These are phyloP conservation scores for Tetrao urogallus DNA, from an alignment of 2,113 vertebrate genomes.

Conservation along the genomic window DNA sequence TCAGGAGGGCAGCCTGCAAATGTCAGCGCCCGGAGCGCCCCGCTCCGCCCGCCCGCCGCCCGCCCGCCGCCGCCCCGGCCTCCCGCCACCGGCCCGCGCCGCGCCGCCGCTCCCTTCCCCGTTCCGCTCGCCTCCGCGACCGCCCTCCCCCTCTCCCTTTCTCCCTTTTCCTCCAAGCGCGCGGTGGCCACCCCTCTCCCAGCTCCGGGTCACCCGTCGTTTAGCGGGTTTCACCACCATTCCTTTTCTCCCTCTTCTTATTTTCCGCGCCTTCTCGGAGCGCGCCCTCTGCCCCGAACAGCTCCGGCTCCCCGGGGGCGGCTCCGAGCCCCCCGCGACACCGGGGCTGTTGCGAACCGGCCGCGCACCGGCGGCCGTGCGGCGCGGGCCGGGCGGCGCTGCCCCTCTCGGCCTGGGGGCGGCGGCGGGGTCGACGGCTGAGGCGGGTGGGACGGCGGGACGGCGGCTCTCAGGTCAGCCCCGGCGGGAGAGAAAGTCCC, in stretches of 20 bases:
- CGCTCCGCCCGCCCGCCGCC: constrained; percentile 65
- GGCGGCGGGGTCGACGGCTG: background rate
- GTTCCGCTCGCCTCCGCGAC: constrained; percentile 5
- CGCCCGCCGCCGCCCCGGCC: constrained; percentile 47
- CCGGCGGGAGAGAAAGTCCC: background rate
- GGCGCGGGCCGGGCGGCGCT: background rate
- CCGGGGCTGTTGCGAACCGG: background rate
- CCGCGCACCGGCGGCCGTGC: background rate
- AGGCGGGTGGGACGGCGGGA: background rate
- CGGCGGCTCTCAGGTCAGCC: background rate
- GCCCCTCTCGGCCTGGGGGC: background rate
- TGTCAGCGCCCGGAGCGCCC: constrained; percentile 78
- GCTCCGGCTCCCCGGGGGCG: background rate
- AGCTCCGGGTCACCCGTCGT: background rate
- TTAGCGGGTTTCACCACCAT: background rate
- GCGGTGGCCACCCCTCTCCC: background rate
- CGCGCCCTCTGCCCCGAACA: background rate
- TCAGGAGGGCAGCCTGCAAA: constrained; percentile 91
- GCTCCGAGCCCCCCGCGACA: background rate
- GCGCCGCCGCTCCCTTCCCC: background rate
- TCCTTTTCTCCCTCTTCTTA: background rate
- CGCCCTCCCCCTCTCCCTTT: background rate
- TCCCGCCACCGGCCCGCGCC: background rate
- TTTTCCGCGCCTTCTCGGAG: background rate
- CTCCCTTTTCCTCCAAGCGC: constrained; percentile 27